Evolutionary conservation across 2,113 vertebrate genomes (phyloP).

Genomic region (Pantherophis guttatus): DNA sequence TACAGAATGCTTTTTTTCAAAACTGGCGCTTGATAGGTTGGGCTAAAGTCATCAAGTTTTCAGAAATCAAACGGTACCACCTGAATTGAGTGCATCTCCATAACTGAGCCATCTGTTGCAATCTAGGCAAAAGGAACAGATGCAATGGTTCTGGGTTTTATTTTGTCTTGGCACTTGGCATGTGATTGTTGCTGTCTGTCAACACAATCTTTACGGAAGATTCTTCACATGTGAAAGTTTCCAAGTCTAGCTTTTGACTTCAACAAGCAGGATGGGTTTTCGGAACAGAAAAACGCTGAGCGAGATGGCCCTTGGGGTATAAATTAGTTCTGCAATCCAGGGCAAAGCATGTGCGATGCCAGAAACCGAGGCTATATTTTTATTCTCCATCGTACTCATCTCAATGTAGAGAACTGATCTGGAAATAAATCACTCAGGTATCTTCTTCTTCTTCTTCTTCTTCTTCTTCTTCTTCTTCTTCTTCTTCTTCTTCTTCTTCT

Average conservation of each 20-base stretch:
- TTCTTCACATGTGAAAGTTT: neutral
- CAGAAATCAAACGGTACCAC: neutral
- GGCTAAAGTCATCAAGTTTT: neutral
- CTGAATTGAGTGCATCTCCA: neutral
- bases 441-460: neutral
- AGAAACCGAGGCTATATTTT: neutral
- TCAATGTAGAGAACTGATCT: neutral
- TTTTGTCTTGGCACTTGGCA: neutral
- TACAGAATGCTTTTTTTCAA: neutral
- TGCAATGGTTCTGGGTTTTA: neutral
- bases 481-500: neutral
- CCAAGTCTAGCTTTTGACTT: neutral
- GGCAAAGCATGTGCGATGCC: neutral
- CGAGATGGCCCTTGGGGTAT: neutral
- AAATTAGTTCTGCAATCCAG: neutral
- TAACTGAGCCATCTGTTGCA: neutral
- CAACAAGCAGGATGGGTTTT: neutral
- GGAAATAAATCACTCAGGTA: neutral
- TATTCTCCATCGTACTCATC: neutral
- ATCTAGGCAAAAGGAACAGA: neutral
- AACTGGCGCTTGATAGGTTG: neutral
- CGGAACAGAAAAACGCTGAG: neutral
- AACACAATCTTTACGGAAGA: neutral
- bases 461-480: neutral
- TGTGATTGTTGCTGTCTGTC: neutral